A percentile compares a stretch with the other conserved stretches of the same genome.
phyloP scores from a whole-genome alignment of 2,113 vertebrate species.

The Phocoena sinus region DNA sequence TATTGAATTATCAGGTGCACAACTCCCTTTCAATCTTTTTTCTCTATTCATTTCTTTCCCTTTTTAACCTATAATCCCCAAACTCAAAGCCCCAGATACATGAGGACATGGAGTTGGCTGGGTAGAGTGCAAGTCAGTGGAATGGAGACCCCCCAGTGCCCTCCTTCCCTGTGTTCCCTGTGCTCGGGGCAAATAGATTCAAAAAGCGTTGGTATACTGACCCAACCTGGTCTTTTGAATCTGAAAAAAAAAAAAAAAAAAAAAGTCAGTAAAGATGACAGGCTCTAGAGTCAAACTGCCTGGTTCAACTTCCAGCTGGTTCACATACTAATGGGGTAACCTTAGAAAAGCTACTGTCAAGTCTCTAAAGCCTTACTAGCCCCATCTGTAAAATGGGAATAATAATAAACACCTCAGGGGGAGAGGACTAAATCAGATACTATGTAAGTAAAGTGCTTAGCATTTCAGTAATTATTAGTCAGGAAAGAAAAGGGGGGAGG shows the following conservation, averaged over 20 bases:
- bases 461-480: not conserved
- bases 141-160: not conserved
- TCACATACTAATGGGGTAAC: not conserved
- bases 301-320: not conserved
- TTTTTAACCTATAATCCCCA: not conserved
- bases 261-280: not conserved
- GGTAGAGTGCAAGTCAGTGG: fast-evolving
- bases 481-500: not conserved
- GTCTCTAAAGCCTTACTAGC: not conserved
- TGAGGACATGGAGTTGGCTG: not conserved
- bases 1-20: not conserved
- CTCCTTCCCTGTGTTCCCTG: not conserved
- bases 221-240: not conserved
- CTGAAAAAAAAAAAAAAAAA: not conserved
- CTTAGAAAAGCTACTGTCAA: not conserved
- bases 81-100: not conserved
- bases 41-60: not conserved
- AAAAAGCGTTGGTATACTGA: not conserved
- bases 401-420: not conserved
- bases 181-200: not conserved
- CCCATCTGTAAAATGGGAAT: not conserved
- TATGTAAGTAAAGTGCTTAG: not conserved
- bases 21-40: not conserved
- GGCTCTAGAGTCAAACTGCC: not conserved
- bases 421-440: not conserved